Evolutionary conservation across 2,797 vertebrate species (phyloP), one percentile per base, ranked within the genome.

Genomic region (Notolabrus celidotus): DNA sequence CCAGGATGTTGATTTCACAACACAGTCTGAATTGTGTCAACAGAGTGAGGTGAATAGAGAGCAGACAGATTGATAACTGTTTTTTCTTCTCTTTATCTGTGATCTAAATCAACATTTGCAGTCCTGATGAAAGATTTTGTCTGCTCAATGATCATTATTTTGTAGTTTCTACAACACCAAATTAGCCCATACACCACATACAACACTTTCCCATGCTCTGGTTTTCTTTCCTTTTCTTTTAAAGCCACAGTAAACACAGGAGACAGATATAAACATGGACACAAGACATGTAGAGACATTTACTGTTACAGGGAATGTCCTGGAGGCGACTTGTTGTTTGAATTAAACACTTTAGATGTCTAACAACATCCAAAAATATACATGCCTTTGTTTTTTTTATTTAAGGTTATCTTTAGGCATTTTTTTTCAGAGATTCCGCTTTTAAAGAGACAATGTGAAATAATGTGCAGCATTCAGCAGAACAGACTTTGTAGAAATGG

Each of bases 51-150:
- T 51, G 79, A 63, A 66, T 5, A 39, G 33, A n/a, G 56, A 70
- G 60, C 46, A 63, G 66, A 67, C 39, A 61, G 75, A 85, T 39
- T 55, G 46, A 86, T 86, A 38, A 66, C 58, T 70, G 53, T 25
- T 69, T 74, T 70, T 77, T 73, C 51, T 77, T 73, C 51, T 60
- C 39, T 72, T 43, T 61, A 56, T 77, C 49, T 15, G 17, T 43
- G 23, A 71, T 85, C 50, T 67, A 83, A 86, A 90, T 81, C 71
- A 75, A 71, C 52, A 68, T 82, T 81, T 67, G 63, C 50, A 68
- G 72, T 60, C 25, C 43, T 71, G 73, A 82, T 47, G 58, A 67
- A 54, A 61, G 54, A 68, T 67, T 72, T 52, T 38, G 51, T 63
- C 64, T 29, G 41, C 43, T 77, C 76, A 84, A 83, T 83, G 76